Percentiles rank a stretch among this genome's conserved stretches.
These are phyloP conservation scores for Anas platyrhynchos DNA, from an alignment of 2,113 vertebrate species.

Conservation along the genomic window DNA sequence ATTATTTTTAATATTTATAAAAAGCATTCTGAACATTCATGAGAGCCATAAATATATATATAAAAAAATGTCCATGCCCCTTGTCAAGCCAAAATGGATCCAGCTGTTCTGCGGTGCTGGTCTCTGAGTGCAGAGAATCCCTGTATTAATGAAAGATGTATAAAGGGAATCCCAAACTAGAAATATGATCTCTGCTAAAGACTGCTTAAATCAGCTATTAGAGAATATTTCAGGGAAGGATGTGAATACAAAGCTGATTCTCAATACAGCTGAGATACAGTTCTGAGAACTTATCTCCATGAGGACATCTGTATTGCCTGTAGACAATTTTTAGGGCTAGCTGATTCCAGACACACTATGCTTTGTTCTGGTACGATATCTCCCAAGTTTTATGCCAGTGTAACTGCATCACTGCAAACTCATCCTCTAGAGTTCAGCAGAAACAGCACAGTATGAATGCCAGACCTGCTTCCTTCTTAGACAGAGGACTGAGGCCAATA, in stretches of 20 bases:
- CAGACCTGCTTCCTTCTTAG: neutral
- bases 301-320: neutral
- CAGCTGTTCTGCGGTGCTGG: conserved; percentile 59
- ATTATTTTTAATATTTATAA: conserved; percentile 66
- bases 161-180: conserved; percentile 65
- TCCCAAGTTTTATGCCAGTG: neutral
- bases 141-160: conserved; percentile 58
- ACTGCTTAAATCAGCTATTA: conserved; percentile 24
- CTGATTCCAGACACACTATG: neutral
- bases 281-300: neutral
- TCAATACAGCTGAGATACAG: neutral
- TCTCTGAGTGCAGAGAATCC: conserved; percentile 60
- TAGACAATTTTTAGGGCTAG: neutral
- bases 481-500: neutral
- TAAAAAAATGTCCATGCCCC: conserved; percentile 58
- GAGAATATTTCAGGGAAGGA: conserved; percentile 21
- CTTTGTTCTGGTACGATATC: neutral
- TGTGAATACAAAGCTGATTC: neutral
- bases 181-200: conserved; percentile 56
- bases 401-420: neutral
- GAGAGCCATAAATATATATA: conserved; percentile 53
- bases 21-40: conserved; percentile 49
- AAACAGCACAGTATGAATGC: neutral
- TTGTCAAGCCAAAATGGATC: conserved; percentile 66
- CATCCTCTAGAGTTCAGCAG: neutral